Evolutionary conservation across 2,797 vertebrate genomes (phyloP).

Genomic region (Garrulus glandarius): DNA sequence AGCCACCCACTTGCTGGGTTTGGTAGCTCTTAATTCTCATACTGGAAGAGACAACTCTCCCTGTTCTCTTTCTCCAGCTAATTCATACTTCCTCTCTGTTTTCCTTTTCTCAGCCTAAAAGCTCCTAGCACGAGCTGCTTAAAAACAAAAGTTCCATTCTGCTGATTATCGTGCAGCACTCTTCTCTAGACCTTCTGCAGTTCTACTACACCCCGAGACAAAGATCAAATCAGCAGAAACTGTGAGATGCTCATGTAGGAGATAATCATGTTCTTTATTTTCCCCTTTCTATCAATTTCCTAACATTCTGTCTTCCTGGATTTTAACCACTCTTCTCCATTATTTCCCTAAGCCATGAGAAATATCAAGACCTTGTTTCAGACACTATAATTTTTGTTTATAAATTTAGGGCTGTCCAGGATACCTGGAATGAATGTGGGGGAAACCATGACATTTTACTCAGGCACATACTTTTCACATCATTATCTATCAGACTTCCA

Average conservation of each 20-base stretch:
- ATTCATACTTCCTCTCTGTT: neutral
- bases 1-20: neutral
- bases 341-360: neutral
- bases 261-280: neutral
- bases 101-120: neutral
- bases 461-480: neutral
- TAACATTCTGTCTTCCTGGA: neutral
- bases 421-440: neutral
- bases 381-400: neutral
- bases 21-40: neutral
- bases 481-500: neutral
- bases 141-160: neutral
- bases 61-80: neutral
- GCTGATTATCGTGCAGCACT: neutral
- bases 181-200: neutral
- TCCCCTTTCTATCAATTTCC: neutral
- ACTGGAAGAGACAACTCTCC: neutral
- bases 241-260: rapidly evolving
- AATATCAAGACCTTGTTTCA: neutral
- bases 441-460: neutral
- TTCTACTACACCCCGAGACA: rapidly evolving
- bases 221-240: neutral
- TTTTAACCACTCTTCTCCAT: neutral
- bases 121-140: neutral
- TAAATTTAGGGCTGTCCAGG: neutral